Conservation (phyloP, 2,797 vertebrate genomes). For the Etheostoma perlongum region DNA sequence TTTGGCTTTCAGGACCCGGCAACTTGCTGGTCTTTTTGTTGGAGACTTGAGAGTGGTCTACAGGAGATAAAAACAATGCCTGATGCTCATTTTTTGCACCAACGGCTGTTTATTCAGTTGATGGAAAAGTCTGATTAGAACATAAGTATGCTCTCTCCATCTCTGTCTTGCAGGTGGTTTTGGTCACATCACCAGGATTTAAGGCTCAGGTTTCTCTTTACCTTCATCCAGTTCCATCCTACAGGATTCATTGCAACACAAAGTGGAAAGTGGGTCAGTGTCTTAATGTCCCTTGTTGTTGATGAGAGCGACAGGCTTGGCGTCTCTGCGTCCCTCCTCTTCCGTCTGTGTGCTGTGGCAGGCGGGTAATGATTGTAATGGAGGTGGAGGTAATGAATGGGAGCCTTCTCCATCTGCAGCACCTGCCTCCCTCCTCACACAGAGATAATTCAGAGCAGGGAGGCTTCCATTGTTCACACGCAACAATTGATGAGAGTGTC, state of each 20-base stretch:
- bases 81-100: not conserved
- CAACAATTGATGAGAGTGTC: constrained; percentile 46
- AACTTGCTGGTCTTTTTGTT: not conserved
- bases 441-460: constrained; percentile 42
- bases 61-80: not conserved
- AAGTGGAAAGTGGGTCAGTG: constrained; percentile 26
- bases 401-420: constrained; percentile 35
- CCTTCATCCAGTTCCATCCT: not conserved
- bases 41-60: not conserved
- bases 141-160: not conserved
- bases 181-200: not conserved
- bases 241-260: not conserved
- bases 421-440: constrained; percentile 49
- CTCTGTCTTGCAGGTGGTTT: not conserved
- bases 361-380: constrained; percentile 43
- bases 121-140: not conserved
- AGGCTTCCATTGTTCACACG: constrained; percentile 32
- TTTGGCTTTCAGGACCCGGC: no score
- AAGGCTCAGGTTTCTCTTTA: not conserved
- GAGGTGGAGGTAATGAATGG: constrained; percentile 53
- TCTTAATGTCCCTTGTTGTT: constrained; percentile 14
- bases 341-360: constrained; percentile 12
- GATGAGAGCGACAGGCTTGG: constrained; percentile 7
- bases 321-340: not conserved
- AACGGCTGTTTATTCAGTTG: rapidly evolving